Percentiles rank a stretch among this genome's conserved stretches.
Conservation (phyloP, 2,888 invertebrate species). For the Ypsolopha sequella region DNA sequence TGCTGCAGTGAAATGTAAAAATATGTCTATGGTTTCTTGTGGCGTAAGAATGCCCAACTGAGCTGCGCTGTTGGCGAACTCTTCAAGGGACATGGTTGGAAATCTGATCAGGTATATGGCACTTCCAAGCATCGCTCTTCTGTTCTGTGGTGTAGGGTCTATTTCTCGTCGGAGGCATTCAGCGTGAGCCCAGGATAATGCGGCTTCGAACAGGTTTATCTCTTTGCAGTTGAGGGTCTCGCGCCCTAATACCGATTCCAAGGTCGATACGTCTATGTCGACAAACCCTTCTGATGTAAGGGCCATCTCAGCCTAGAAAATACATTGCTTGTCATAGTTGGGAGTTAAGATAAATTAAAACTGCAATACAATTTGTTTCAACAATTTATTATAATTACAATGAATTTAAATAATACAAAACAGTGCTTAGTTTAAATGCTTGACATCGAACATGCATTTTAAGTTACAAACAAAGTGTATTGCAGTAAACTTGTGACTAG, state of each 20-base stretch:
- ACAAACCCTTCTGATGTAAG: conserved; percentile 95
- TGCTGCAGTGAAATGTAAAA: conserved; percentile 93
- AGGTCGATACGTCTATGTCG: conserved; percentile 93
- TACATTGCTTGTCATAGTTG: conserved; percentile 11
- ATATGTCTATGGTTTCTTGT: conserved; percentile 95
- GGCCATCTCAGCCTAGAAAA: conserved; percentile 92
- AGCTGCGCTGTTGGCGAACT: conserved; percentile 94
- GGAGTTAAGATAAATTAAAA: conserved; percentile 50
- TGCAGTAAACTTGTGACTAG: conserved; percentile 52
- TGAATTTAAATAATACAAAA: conserved; percentile 27
- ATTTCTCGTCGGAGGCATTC: conserved; percentile 89
- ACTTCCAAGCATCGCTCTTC: conserved; percentile 79
- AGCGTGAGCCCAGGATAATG: conserved; percentile 92
- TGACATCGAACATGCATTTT: conserved; percentile 39
- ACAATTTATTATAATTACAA: conserved; percentile 41
- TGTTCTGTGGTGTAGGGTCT: conserved; percentile 84
- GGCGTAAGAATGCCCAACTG: conserved; percentile 92
- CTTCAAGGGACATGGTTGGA: conserved; percentile 92
- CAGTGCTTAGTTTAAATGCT: conserved; percentile 33
- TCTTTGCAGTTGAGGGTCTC: conserved; percentile 97
- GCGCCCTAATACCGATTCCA: conserved; percentile 90
- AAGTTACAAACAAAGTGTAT: conserved; percentile 51
- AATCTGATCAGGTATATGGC: conserved; percentile 91
- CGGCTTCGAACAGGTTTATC: conserved; percentile 90
- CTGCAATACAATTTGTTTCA: conserved; percentile 69